phyloP scores from a whole-genome alignment of 2,113 vertebrate genomes.

The Polypterus senegalus region DNA sequence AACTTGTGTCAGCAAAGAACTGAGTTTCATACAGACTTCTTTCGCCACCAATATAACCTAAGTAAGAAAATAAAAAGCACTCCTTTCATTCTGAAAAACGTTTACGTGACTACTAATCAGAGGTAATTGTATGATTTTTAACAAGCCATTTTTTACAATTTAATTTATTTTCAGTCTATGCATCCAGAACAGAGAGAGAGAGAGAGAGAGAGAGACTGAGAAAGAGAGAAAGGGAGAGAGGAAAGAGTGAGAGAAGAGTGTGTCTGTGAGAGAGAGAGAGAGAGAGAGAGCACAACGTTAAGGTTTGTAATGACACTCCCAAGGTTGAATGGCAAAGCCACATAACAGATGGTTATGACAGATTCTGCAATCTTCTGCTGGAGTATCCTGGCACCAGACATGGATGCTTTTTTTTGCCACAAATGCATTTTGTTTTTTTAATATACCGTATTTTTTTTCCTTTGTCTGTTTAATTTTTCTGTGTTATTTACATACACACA shows the following conservation, averaged over 20 bases:
- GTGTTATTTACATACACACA: slow-evolving; percentile 91
- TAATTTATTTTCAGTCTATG: slow-evolving; percentile 89
- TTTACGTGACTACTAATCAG: slow-evolving; percentile 98
- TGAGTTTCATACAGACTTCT: slow-evolving; percentile 98
- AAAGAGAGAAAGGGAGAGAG: no score
- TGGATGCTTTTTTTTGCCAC: slow-evolving; percentile 50
- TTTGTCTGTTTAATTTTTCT: slow-evolving; percentile 41
- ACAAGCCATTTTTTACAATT: slow-evolving; percentile 90
- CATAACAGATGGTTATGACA: slow-evolving; percentile 73
- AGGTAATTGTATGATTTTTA: slow-evolving; percentile 98
- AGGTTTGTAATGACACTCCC: slow-evolving; percentile 92
- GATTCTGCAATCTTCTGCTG: slow-evolving; percentile 71
- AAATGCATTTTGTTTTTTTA: slow-evolving; percentile 42
- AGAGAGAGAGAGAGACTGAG: slow-evolving; percentile 47
- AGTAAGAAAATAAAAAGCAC: slow-evolving; percentile 99
- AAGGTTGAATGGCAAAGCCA: slow-evolving; percentile 92
- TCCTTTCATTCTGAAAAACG: slow-evolving; percentile 97
- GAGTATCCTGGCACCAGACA: slow-evolving; percentile 75
- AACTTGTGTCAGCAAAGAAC: slow-evolving; percentile 99
- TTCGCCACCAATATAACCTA: slow-evolving; percentile 97
- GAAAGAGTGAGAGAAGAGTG: no score
- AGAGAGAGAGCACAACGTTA: slow-evolving; percentile 94
- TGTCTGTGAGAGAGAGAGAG: slow-evolving; percentile 53
- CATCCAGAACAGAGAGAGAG: slow-evolving; percentile 94
- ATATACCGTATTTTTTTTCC: slow-evolving; percentile 29